Evolutionary conservation across 2,113 vertebrate genomes (phyloP), one percentile per base, ranked within the genome.

Genomic region (Gorsachius goisagi): DNA sequence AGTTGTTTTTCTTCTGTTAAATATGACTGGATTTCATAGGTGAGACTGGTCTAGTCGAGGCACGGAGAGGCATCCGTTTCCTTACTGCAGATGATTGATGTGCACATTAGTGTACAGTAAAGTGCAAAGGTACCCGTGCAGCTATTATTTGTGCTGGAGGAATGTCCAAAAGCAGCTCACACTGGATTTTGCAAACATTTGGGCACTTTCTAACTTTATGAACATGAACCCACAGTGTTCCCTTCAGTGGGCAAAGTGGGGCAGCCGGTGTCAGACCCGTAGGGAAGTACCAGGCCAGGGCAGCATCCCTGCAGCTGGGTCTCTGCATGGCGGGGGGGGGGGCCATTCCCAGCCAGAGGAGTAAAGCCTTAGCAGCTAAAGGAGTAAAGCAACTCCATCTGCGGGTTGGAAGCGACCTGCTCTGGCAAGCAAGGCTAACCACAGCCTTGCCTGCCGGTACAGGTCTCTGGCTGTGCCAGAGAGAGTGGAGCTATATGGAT

Each of bases 1-100:
- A 15, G 68, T 45, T 84, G 58, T 7, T 37, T 88, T 88, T 49
- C 76, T 89, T 66, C 71, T 58, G 53, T 86, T 94, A 93, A 94
- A 78, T 93, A 72, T 44, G 64, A 82, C 49, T 95, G 53, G 49
- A 41, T 90, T 84, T 75, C 62, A 37, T 4, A 76, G 91, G 55
- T 86, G 55, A 17, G 11, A 18, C 47, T 49, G 44, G 23, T 30
- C 20, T 30, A 77, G 59, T 23, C 0, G 0, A 59, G 35, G n/a
- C 47, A 47, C 0, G 2, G n/a, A n/a, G 59, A 66, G 37, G 60
- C 37, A 58, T 32, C 17, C 44, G 28, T 47, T 72, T 68, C 47
- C 72, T 74, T 37, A 22, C n/a, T 50, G 39, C 64, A 55, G 68
- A 30, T 71, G 68, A 30, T 71, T 33, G 56, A 60, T 11, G 15